Evolutionary conservation across 2,888 invertebrate genomes (phyloP).

Genomic region (Leptarthrus brevirostris): DNA sequence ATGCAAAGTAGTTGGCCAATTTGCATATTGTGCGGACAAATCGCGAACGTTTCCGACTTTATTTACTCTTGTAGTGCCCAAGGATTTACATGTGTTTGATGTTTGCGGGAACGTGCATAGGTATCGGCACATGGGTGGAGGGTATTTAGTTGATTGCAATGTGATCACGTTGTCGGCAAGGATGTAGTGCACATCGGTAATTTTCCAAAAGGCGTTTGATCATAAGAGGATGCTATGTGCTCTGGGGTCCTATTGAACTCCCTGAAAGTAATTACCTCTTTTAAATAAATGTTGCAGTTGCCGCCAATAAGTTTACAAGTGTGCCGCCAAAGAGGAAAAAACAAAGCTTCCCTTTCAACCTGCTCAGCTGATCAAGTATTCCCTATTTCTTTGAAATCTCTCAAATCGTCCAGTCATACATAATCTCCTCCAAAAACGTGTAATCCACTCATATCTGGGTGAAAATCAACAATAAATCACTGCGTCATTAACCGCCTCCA

Average conservation of each 20-base stretch:
- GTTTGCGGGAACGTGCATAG: not conserved
- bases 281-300: too few species aligned
- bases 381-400: too few species aligned
- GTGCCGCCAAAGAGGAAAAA: too few species aligned
- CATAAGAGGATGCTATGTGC: too few species aligned
- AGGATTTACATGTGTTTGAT: constrained; percentile 1
- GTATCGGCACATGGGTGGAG: too few species aligned
- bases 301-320: too few species aligned
- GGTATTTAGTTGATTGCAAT: not conserved
- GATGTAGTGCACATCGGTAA: too few species aligned
- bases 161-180: not conserved
- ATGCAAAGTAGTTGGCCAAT: constrained; percentile 23
- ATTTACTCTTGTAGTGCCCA: not conserved
- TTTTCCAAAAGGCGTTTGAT: too few species aligned
- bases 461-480: not conserved
- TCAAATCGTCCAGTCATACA: not conserved
- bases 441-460: not conserved
- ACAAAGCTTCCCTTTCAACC: too few species aligned
- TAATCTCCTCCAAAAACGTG: not conserved
- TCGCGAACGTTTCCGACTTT: not conserved
- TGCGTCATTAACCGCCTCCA: constrained; percentile 24
- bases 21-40: constrained; percentile 14
- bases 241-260: too few species aligned
- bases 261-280: too few species aligned
- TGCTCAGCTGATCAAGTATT: too few species aligned